Base-by-base conservation (phyloP, 2,113 vertebrate genomes). In the Oreochromis tanganicae region DNA sequence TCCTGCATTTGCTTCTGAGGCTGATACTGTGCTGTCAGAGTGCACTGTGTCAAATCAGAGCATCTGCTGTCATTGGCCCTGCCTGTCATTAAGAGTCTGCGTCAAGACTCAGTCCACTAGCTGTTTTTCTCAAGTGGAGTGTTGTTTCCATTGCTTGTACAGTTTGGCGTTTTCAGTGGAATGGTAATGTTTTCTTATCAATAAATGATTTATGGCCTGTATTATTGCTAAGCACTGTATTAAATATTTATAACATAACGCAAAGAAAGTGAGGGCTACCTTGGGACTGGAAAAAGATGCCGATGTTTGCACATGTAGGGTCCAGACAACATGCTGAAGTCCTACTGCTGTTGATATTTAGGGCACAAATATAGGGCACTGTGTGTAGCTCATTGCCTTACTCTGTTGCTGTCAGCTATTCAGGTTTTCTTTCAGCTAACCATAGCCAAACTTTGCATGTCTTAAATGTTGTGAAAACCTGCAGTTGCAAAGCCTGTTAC, bases 21-120 rank as follows among this genome's bases (percentile, higher is more conserved):
- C 84, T 75, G 87, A 61, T 88, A 21, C 48, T 84, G 80, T 84
- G 86, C 85, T 91, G 89, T 93, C 85, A 55, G 19, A 82, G 82
- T 57, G 79, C 75, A 85, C 84, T 8, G 43, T 82, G 75, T 87
- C 82, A 89, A 73, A 81, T 81, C 83, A 54, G 14, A 93, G 87
- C 82, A 89, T 86, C 85, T 92, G 83, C 82, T 82, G 85, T 88
- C 86, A 63, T 82, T 78, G 73, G 73, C 73, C 46, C 46, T 78
- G 73, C 46, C 27, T 78, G 73, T 78, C 73, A 52, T 52, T 78
- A 78, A 34, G 17, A 50, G 46, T 78, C 73, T 78, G 27, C 5
- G 6, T 78, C 73, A 78, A 52, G 17, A 46, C 73, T 52, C 73
- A 52, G 27, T 78, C 73, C 73, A 78, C 27, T 52, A 78, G 46